Percentiles rank a stretch among this genome's conserved stretches.
Conservation (phyloP, 2,113 vertebrate species). For the Cnemophilus loriae region DNA sequence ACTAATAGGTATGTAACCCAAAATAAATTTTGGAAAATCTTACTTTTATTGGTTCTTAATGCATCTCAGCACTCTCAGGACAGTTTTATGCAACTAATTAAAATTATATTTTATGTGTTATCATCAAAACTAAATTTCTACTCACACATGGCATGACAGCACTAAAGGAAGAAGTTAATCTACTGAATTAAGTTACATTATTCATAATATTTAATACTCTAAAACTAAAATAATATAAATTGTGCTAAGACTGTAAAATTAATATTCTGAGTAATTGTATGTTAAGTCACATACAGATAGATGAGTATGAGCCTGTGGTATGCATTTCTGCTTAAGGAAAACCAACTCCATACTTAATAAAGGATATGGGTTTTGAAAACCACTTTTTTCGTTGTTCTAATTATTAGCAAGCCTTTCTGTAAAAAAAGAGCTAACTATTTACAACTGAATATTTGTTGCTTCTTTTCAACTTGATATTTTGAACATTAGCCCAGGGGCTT, state of each 20-base stretch:
- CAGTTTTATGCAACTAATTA: neutral
- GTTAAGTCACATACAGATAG: neutral
- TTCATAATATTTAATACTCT: neutral
- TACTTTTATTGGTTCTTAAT: neutral
- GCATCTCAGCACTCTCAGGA: neutral
- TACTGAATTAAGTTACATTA: neutral
- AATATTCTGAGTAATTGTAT: neutral
- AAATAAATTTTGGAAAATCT: neutral
- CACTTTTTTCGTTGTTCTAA: neutral
- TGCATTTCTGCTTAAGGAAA: neutral
- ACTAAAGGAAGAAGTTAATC: neutral
- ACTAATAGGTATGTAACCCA: neutral
- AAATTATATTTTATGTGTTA: neutral
- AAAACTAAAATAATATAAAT: neutral
- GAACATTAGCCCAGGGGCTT: neutral
- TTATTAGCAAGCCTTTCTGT: neutral
- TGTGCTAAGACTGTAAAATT: neutral
- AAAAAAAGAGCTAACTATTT: neutral
- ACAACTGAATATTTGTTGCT: neutral
- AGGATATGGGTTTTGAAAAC: neutral
- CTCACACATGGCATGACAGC: neutral
- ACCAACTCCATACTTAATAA: neutral
- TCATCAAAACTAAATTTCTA: neutral
- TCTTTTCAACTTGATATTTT: neutral
- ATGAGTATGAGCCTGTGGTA: neutral